phyloP scores from a whole-genome alignment of 2,888 invertebrate genomes.

The Pristionchus arcanus region DNA sequence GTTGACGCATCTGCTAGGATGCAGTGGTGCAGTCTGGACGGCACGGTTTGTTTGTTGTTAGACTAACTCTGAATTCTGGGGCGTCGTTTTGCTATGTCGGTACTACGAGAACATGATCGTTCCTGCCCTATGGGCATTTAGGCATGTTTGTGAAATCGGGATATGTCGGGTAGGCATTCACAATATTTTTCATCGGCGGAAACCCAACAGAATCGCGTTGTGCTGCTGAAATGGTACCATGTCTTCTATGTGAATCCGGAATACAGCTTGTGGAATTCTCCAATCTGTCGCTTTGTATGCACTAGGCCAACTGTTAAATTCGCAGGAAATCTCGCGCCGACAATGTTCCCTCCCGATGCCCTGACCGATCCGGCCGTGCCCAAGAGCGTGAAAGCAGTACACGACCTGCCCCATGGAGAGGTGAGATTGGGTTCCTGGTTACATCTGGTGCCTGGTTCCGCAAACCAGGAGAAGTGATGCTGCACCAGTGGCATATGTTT shows the following conservation, averaged over 20 bases:
- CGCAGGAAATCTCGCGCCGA: slow-evolving; percentile 79
- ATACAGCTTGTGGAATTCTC: no score
- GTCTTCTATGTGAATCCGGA: no score
- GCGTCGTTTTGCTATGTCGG: slow-evolving; percentile 30
- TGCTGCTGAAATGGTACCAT: no score
- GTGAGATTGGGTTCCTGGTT: no score
- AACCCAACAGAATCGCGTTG: no score
- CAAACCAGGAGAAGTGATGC: background rate
- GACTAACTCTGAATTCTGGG: no score
- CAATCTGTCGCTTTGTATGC: no score
- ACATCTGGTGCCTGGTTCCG: no score
- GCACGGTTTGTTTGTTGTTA: no score
- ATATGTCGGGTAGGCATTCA: background rate
- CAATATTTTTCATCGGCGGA: background rate
- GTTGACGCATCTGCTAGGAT: no score
- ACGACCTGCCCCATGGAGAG: slow-evolving; percentile 55
- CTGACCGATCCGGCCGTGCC: slow-evolving; percentile 94
- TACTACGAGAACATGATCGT: slow-evolving; percentile 85
- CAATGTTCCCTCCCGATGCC: slow-evolving; percentile 95
- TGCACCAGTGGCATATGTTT: background rate
- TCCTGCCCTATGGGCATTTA: slow-evolving; percentile 84
- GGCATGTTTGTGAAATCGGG: slow-evolving; percentile 82
- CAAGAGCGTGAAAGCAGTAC: slow-evolving; percentile 57
- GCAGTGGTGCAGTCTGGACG: no score
- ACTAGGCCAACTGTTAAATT: background rate